Evolutionary conservation across 1,140 invertebrate genomes (phyloP), one percentile per base, ranked within the genome.

Genomic region (Drosophila repletoides): DNA sequence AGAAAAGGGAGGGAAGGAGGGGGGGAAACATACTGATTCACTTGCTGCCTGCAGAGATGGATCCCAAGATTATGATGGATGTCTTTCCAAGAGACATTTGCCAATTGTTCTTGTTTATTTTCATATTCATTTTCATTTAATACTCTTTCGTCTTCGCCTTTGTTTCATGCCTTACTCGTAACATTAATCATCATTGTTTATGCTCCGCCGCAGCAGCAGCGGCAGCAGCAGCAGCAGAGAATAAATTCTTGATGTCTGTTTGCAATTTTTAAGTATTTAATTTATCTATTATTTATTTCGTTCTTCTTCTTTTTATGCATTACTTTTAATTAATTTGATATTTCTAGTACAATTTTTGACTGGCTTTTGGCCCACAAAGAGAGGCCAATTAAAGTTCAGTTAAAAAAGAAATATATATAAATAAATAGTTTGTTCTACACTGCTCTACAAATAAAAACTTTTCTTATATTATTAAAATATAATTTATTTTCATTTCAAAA

Each of bases 31-130:
- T 19, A 55, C 26, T 21, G 28, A 28, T 24, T 34, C 2, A 22
- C 33, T 22, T 14, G 36, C 22, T 45, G 33, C 45, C 61, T 66
- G 36, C 34, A 34, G 41, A 59, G 53, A 48, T 74, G 66, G 4
- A 53, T 28, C 21, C 63, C 60, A 46, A 68, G 74, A 86, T 86
- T 80, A 80, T 86, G 80, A 86, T 86, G 80, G 75, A 86, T 86
- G 68, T 69, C 51, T 40, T 12, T 14, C 15, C 64, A 48, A 48
- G 49, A 60, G 74, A 79, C 80, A 84, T 67, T 84, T 53, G 56
- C 61, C 79, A 83, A 83, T 83, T 84, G 80, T 71, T 45, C 43
- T 71, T 55, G 58, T 40, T 38, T n/a, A n/a, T n/a, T n/a, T n/a
- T n/a, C n/a, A n/a, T n/a, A n/a, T n/a, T n/a, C n/a, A n/a, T n/a